phyloP scores from a whole-genome alignment of 2,797 vertebrate genomes.

The Luscinia megarhynchos region DNA sequence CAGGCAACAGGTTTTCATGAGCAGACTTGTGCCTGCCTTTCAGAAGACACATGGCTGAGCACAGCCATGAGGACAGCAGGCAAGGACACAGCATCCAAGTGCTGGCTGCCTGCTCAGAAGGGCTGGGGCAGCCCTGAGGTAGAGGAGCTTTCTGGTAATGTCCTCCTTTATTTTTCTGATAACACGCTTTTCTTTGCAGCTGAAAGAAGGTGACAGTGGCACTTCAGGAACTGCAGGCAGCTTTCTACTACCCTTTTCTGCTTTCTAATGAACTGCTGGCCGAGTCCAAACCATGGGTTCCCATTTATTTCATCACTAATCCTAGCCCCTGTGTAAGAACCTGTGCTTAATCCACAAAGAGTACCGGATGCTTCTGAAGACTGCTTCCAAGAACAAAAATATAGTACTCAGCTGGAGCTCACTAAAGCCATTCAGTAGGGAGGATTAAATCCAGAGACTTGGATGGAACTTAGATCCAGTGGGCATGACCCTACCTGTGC shows the following conservation, averaged over 20 bases:
- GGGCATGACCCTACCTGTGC: slow-evolving; percentile 49
- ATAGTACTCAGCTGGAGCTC: slow-evolving; percentile 40
- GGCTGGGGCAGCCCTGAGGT: background rate
- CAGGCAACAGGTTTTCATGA: slow-evolving; percentile 3
- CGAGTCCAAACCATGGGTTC: background rate
- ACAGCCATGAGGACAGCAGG: background rate
- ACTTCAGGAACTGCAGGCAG: background rate
- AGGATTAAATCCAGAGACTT: slow-evolving; percentile 42
- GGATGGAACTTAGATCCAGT: slow-evolving; percentile 8
- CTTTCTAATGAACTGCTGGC: slow-evolving; percentile 23
- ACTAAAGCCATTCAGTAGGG: slow-evolving; percentile 46
- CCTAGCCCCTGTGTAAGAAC: slow-evolving; percentile 44
- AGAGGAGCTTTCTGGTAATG: background rate
- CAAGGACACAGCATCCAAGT: background rate
- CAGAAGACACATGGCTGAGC: background rate
- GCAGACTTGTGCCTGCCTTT: background rate
- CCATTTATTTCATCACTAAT: slow-evolving; percentile 26
- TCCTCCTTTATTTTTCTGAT: background rate
- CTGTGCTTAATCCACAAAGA: slow-evolving; percentile 45
- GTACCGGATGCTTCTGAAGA: slow-evolving; percentile 24
- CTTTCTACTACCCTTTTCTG: background rate
- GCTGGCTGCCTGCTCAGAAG: background rate
- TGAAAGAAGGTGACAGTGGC: background rate
- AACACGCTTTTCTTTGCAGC: background rate
- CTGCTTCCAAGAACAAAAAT: slow-evolving; percentile 42